These are phyloP conservation scores for Papilio helenus DNA, from an alignment of 1,140 invertebrate species.

Conservation along the genomic window DNA sequence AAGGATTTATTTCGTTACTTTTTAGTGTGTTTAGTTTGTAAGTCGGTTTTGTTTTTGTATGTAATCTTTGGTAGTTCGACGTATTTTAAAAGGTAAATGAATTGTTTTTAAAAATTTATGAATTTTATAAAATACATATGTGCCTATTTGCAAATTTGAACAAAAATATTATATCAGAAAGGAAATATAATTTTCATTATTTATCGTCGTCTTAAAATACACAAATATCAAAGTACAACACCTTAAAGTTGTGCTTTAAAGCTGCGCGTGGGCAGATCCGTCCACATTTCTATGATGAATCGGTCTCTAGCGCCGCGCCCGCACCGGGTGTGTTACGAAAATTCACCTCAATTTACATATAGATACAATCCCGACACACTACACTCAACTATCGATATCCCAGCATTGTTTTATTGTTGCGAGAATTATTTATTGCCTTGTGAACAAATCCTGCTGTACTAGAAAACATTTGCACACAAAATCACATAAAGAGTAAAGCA, in stretches of 20 bases:
- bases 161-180: constrained; percentile 51
- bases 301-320: constrained; percentile 62
- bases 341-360: constrained; percentile 74
- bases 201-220: constrained; percentile 54
- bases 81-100: too few species aligned
- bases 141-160: background rate
- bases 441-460: constrained; percentile 49
- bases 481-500: background rate
- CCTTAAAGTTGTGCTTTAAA: constrained; percentile 72
- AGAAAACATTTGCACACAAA: constrained; percentile 29
- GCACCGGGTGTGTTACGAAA: constrained; percentile 72
- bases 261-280: constrained; percentile 68
- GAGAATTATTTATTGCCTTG: constrained; percentile 66
- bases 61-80: too few species aligned
- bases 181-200: constrained; percentile 64
- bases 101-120: too few species aligned
- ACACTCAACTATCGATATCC: constrained; percentile 57
- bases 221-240: constrained; percentile 58
- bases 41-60: too few species aligned
- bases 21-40: too few species aligned
- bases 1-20: too few species aligned
- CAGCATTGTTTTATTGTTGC: constrained; percentile 61
- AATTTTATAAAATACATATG: too few species aligned
- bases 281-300: constrained; percentile 81
- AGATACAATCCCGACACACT: constrained; percentile 69